Evolutionary conservation across 1,140 invertebrate species (phyloP), one percentile per base, ranked within the genome.

Genomic region (Micrasema longulum): DNA sequence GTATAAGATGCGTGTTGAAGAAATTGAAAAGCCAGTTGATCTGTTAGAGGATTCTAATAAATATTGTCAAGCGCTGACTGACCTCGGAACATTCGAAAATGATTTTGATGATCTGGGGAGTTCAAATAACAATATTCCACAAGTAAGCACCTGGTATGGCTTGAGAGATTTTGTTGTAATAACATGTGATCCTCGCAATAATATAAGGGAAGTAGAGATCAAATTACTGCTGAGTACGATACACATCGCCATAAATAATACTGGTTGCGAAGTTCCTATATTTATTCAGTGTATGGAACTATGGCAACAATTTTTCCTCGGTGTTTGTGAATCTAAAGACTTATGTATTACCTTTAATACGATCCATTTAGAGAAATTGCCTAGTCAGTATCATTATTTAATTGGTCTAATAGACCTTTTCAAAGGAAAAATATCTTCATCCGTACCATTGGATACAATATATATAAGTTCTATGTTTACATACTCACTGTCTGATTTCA

Each of bases 161-260:
- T 77, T 97, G 9, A 88, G 92, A 78, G 89, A 96, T 76, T 98
- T 96, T 83, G 80, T 97, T 43, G 88, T 96, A 62, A 81, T 98
- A 41, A 87, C 87, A 72, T 91, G 94, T 10, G 78, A 82, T 18
- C 79, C 78, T 65, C 86, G 88, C 41, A 89, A 96, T 69, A 85
- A 53, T 53, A 53, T 67, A 87, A 1, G 91, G 90, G 93, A 96
- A 77, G 95, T 92, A 72, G 87, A 90, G 78, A 90, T 93, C 38
- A 96, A 95, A 85, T 87, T 96, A 69, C 84, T 98, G 2, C 80
- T 96, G 36, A 97, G 96, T 81, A 95, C 95, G 12, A 81, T 93
- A 11, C 89, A 89, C 50, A 93, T 97, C 73, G 94, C 95, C 11
- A 82, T 92, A n/a, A 91, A 88, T 57, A 97, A 97, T 83, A 89